These are phyloP conservation scores for Incurvaria masculella DNA, from an alignment of 2,888 invertebrate genomes.

Conservation along the genomic window DNA sequence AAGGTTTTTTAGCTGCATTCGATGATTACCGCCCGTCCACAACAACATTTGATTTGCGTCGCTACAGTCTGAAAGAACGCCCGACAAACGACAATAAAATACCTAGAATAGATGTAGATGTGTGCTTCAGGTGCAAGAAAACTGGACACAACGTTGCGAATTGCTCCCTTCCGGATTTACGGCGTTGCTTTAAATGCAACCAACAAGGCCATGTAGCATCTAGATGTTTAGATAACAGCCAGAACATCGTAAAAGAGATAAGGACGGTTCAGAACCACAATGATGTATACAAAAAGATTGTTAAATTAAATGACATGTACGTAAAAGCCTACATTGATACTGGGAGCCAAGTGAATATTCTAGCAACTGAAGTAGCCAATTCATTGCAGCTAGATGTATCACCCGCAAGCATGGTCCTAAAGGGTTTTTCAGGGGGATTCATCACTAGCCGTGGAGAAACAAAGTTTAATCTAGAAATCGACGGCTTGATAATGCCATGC, in stretches of 20 bases:
- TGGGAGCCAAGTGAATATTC: background rate
- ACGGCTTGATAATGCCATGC: conserved; percentile 1
- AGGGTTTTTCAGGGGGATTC: conserved; percentile 13
- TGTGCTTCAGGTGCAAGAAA: conserved; percentile 14
- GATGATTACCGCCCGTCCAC: too few species aligned
- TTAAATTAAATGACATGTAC: background rate
- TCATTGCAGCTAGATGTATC: background rate
- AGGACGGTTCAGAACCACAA: conserved; percentile 13
- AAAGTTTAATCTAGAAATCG: conserved; percentile 12
- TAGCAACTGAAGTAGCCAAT: background rate
- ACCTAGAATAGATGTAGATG: conserved; percentile 2
- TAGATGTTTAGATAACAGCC: conserved; percentile 3
- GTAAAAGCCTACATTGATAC: too few species aligned
- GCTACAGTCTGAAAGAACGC: conserved; percentile 18
- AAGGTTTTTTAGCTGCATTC: too few species aligned
- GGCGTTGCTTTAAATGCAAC: conserved; percentile 16
- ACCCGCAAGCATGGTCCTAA: conserved; percentile 1
- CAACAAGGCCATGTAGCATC: conserved; percentile 14
- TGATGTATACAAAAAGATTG: background rate
- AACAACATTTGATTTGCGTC: too few species aligned
- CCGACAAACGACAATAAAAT: conserved; percentile 5
- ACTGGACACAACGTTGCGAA: conserved; percentile 13
- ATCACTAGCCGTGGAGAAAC: conserved; percentile 13
- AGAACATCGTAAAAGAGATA: conserved; percentile 9
- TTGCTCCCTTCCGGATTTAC: conserved; percentile 13